Conservation (phyloP, 2,113 vertebrate genomes). For the Aplodontia rufa region DNA sequence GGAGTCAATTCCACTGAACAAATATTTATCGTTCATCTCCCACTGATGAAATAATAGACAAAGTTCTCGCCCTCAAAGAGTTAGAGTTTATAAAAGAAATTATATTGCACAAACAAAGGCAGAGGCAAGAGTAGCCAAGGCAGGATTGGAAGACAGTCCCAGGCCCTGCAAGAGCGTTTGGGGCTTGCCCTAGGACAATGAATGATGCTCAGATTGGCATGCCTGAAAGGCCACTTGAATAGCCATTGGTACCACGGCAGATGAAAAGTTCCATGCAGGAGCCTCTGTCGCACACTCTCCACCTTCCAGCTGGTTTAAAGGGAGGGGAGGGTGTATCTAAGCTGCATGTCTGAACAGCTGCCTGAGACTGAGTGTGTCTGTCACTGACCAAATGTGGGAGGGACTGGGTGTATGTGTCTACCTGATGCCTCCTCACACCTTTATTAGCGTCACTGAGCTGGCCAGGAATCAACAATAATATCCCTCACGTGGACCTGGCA, state of each 20-base stretch:
- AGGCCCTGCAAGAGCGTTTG: background rate
- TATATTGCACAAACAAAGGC: background rate
- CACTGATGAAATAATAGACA: background rate
- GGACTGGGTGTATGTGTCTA: background rate
- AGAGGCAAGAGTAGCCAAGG: background rate
- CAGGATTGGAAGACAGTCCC: background rate
- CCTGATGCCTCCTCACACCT: conserved; percentile 36
- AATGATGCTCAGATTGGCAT: background rate
- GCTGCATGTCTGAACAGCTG: background rate
- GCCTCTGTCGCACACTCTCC: background rate
- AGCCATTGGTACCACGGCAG: background rate
- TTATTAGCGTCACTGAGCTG: conserved; percentile 35
- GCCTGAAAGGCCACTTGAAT: background rate
- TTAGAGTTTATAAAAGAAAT: background rate
- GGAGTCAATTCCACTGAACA: background rate
- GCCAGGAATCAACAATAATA: background rate
- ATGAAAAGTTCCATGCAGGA: background rate
- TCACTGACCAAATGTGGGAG: background rate
- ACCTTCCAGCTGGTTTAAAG: background rate
- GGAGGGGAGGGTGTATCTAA: background rate
- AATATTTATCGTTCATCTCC: conserved; percentile 13
- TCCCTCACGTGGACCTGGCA: background rate
- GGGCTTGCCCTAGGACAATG: background rate
- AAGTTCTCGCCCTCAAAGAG: background rate
- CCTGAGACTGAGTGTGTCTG: conserved; percentile 18